Base-by-base conservation (phyloP, 2,797 vertebrate genomes). In the Loris lydekkerianus region DNA sequence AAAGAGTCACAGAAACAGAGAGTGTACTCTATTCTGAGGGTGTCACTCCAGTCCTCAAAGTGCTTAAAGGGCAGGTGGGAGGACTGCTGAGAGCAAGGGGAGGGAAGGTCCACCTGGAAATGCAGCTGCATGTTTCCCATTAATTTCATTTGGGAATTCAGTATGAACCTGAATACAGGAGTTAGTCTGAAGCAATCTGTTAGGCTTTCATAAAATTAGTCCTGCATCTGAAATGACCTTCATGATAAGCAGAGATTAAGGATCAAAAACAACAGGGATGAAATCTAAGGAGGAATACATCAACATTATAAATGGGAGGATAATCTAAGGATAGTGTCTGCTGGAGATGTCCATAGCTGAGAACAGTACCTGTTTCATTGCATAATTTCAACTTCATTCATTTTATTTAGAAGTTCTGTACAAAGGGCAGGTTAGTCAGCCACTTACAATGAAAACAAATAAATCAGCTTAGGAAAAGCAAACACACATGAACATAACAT, bases 191-290 rank as follows among this genome's bases (percentile, higher is more conserved):
- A 91, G 78, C 89, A 78, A 72, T 94, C 61, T 89, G 58, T 7
- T 69, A 95, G 58, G 73, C 56, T 95, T 93, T 94, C 81, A 23
- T 60, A 40, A 93, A 96, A 69, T 82, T 72, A 67, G 37, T 72
- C 69, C 85, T 80, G 84, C 20, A 83, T 80, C 27, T 25, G 27
- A 92, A 93, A 93, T 93, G 77, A 88, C 53, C 92, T 97, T 93
- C n/a, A 23, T 49, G 65, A 93, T 89, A 82, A 87, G 17, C 56
- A 90, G 93, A 96, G 77, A 97, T 94, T 90, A 94, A 96, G 70
- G 46, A 83, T 61, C 73, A 95, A 46, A 49, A 82, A 65, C 80
- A 58, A 31, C 23, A 49, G 6, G 10, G 31, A 87, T 93, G 65
- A 90, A 83, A 96, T 27, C 27, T 92, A 89, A 61, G 34, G 18